phyloP scores from a whole-genome alignment of 2,113 vertebrate genomes.

The Ranitomeya imitator region DNA sequence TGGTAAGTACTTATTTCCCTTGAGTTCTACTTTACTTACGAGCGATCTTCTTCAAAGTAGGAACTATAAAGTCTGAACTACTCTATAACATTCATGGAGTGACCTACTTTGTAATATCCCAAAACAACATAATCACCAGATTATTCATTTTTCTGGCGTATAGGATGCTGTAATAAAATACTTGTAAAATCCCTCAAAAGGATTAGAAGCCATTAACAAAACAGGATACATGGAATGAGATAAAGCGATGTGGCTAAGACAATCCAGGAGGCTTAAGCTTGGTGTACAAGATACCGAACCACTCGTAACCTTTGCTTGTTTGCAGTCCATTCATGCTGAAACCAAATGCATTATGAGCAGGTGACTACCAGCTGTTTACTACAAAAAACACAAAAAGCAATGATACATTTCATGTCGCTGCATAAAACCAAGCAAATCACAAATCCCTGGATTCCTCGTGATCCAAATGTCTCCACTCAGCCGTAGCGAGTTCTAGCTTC shows the following conservation, averaged over 20 bases:
- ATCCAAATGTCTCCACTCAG: conserved; percentile 4
- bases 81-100: not conserved
- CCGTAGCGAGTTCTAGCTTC: not conserved
- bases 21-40: not conserved
- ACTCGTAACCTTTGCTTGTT: conserved; percentile 30
- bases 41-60: not conserved
- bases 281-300: not conserved
- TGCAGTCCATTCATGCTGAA: conserved; percentile 48
- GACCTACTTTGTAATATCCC: not conserved
- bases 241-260: not conserved
- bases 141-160: conserved; percentile 17
- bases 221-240: conserved; percentile 2
- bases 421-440: conserved; percentile 12
- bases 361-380: conserved; percentile 41
- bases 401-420: not conserved
- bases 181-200: conserved; percentile 19
- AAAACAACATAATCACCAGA: conserved; percentile 17
- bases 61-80: not conserved
- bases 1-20: not conserved
- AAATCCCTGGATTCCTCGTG: conserved; percentile 13
- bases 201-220: conserved; percentile 36
- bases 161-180: conserved; percentile 21
- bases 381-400: not conserved
- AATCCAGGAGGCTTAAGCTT: not conserved
- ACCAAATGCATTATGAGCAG: conserved; percentile 16